Evolutionary conservation across 1,140 invertebrate genomes (phyloP), one percentile per base, ranked within the genome.

Genomic region (Cheumatopsyche charites): DNA sequence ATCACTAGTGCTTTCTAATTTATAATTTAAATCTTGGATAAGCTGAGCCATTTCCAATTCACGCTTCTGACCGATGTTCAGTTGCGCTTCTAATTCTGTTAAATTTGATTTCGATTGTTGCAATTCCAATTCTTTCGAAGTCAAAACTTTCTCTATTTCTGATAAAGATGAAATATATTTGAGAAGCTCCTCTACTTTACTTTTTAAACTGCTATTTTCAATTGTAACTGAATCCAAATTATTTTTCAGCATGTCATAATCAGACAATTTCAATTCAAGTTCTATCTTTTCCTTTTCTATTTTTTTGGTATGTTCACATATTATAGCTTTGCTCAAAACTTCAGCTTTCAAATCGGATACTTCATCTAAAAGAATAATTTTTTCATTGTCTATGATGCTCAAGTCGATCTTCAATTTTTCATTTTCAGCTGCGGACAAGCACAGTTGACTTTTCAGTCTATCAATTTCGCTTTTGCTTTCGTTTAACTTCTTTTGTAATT

Each of bases 351-450:
- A 72, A 42, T 84, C 82, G 71, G 80, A 79, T 21, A 83, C 72
- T 77, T 83, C 77, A 75, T 81, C 82, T 23, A 78, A 79, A 15
- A 84, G 74, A 49, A 83, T 77, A 7, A 83, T 79, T 78, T 84
- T 85, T 75, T 84, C 83, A 77, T 85, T 84, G 78, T 84, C 82
- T 21, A 81, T 67, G 29, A 84, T 83, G 71, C 80, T 80, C 26
- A 81, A 76, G 75, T 84, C 82, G 70, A 84, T 84, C 47, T 78
- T 78, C 1, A 80, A 70, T 74, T 84, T 80, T 72, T 84, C 84
- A 71, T 80, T 83, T 77, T 82, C 82, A 29, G 80, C 75, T 69
- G 78, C 79, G n/a, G 79, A 65, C 7, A 76, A 70, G 62, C 75
- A 77, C 29, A 85, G 70, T 12, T 78, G 78, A 70, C 79, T 81